A percentile compares a stretch with the other conserved stretches of the same genome.
Evolutionary conservation across 1,140 invertebrate genomes (phyloP).

Genomic region (Heterodera carotae): DNA sequence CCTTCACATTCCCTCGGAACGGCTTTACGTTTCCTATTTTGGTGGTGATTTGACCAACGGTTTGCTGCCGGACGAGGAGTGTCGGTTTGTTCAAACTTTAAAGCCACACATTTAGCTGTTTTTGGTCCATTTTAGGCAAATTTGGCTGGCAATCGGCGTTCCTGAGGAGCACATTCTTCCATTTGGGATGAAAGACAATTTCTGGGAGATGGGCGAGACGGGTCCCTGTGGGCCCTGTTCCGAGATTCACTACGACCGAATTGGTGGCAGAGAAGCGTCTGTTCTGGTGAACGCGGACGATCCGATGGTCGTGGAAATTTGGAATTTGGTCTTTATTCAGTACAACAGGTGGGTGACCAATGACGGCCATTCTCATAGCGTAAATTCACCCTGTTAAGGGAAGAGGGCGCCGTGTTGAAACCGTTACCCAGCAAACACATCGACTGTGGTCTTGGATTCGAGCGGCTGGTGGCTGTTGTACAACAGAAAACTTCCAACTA

Average conservation of each 20-base stretch:
- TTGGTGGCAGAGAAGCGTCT: conserved; percentile 83
- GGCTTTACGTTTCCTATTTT: conserved; percentile 92
- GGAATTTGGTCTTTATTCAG: conserved; percentile 89
- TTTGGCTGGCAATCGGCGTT: conserved; percentile 78
- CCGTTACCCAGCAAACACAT: conserved; percentile 92
- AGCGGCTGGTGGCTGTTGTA: conserved; percentile 95
- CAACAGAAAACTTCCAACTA: conserved; percentile 97
- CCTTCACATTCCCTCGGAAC: conserved; percentile 75
- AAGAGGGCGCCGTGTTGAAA: conserved; percentile 73
- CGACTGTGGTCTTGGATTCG: conserved; percentile 96
- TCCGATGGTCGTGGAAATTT: conserved; percentile 96
- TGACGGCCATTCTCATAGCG: too few species aligned
- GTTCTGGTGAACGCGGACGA: conserved; percentile 87
- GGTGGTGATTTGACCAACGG: conserved; percentile 81
- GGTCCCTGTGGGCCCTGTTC: conserved; percentile 99
- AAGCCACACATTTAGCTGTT: neutral
- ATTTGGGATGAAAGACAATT: conserved; percentile 97
- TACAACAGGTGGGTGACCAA: conserved; percentile 72
- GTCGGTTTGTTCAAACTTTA: conserved; percentile 71
- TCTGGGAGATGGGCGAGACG: conserved; percentile 99
- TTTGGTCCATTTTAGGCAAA: conserved; percentile 70
- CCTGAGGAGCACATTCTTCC: conserved; percentile 77
- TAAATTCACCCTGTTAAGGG: conserved; percentile 67
- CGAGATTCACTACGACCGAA: conserved; percentile 96
- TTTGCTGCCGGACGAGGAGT: conserved; percentile 88